phyloP scores from a whole-genome alignment of 2,888 invertebrate species.

The Himalopsyche japonica region DNA sequence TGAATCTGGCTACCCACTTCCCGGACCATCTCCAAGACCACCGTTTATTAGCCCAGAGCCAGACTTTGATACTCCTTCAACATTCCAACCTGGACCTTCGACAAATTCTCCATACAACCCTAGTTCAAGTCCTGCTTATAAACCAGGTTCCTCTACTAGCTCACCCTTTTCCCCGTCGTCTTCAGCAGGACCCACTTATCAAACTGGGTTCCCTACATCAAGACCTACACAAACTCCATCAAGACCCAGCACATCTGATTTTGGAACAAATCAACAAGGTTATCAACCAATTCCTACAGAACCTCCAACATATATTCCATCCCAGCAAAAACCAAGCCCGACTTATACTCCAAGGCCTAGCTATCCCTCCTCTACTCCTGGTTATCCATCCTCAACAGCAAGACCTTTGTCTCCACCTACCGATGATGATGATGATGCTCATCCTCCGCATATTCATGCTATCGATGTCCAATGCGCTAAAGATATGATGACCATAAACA shows the following conservation, averaged over 20 bases:
- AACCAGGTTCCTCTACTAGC: slow-evolving; percentile 26
- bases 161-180: slow-evolving; percentile 27
- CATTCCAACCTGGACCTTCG: slow-evolving; percentile 33
- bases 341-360: slow-evolving; percentile 21
- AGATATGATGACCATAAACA: slow-evolving; percentile 80
- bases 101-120: slow-evolving; percentile 38
- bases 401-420: slow-evolving; percentile 43
- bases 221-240: slow-evolving; percentile 8
- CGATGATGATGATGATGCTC: slow-evolving; percentile 65
- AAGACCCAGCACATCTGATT: not conserved
- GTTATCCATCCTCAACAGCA: slow-evolving; percentile 17
- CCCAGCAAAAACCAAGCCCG: slow-evolving; percentile 15
- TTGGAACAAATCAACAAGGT: slow-evolving; percentile 6
- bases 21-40: slow-evolving; percentile 40
- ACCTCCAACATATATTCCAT: slow-evolving; percentile 37
- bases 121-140: slow-evolving; percentile 42
- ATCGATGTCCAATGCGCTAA: slow-evolving; percentile 79
- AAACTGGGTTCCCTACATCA: slow-evolving; percentile 25
- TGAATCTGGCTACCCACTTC: slow-evolving; percentile 43
- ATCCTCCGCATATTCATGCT: slow-evolving; percentile 76
- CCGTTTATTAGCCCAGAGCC: slow-evolving; percentile 37
- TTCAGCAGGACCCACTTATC: slow-evolving; percentile 15
- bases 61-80: slow-evolving; percentile 13
- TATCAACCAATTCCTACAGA: slow-evolving; percentile 35
- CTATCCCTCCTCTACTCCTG: slow-evolving; percentile 21